These are phyloP conservation scores for Alfaro cultratus DNA, from an alignment of 2,797 vertebrate genomes.

Conservation along the genomic window DNA sequence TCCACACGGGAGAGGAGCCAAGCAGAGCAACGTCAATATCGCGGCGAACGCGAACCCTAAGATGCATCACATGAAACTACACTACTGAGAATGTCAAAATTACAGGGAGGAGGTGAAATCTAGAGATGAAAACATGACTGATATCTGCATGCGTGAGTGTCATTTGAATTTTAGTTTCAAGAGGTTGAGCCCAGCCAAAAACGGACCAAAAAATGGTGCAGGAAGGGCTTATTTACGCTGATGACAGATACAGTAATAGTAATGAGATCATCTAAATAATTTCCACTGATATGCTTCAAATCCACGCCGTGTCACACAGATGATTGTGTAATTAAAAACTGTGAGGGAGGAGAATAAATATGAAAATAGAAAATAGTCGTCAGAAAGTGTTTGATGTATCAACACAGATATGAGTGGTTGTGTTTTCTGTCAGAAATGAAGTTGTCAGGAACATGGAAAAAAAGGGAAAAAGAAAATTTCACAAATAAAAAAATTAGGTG, in stretches of 20 bases:
- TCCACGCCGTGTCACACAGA: neutral
- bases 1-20: neutral
- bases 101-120: slow-evolving; percentile 20
- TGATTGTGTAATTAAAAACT: neutral
- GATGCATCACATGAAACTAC: neutral
- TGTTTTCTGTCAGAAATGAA: slow-evolving; percentile 22
- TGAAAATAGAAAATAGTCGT: neutral
- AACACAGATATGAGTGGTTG: slow-evolving; percentile 9
- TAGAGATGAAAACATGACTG: slow-evolving; percentile 23
- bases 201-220: neutral
- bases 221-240: neutral
- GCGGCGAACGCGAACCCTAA: neutral
- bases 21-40: slow-evolving; percentile 7
- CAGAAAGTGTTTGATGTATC: slow-evolving; percentile 10
- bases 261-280: neutral
- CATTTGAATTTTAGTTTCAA: slow-evolving; percentile 43
- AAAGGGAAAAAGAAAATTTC: neutral
- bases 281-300: neutral
- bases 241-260: neutral
- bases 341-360: neutral
- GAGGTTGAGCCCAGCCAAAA: slow-evolving; percentile 15
- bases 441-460: neutral
- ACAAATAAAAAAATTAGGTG: neutral
- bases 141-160: slow-evolving; percentile 19
- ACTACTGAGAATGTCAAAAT: neutral